A percentile compares a stretch with the other conserved stretches of the same genome.
Evolutionary conservation across 2,113 vertebrate genomes (phyloP).

Genomic region (Aramus guarauna): DNA sequence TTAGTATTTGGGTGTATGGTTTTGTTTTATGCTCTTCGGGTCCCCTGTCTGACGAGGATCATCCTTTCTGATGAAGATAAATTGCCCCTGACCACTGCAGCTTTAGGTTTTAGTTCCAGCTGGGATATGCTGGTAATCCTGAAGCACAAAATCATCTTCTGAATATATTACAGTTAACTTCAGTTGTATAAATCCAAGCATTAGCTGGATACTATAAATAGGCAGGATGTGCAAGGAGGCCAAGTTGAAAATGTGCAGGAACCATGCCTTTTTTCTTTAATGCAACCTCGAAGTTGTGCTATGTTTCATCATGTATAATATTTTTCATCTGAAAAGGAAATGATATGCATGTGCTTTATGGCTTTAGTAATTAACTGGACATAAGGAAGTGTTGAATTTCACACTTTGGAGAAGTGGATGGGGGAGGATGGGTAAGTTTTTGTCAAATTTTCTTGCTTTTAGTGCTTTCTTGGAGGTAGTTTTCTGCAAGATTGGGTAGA

Average conservation of each 20-base stretch:
- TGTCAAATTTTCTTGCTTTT: neutral
- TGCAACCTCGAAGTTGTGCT: neutral
- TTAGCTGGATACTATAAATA: conserved; percentile 55
- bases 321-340: conserved; percentile 24
- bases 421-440: neutral
- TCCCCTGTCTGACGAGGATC: neutral
- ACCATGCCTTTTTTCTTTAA: conserved; percentile 12
- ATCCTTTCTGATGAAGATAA: neutral
- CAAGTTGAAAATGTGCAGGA: conserved; percentile 47
- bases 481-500: neutral
- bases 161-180: conserved; percentile 17
- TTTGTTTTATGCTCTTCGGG: neutral
- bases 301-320: neutral
- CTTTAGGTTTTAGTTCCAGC: neutral
- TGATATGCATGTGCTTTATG: neutral
- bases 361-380: neutral
- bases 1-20: neutral
- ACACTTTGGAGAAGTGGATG: neutral
- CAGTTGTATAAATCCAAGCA: conserved; percentile 16
- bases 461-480: conserved; percentile 8
- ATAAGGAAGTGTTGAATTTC: neutral
- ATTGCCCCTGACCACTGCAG: neutral
- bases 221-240: conserved; percentile 44
- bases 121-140: neutral
- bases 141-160: neutral